These are phyloP conservation scores for Chondrilla cf. caribensis DNA, from an alignment of 37 sponge, comb jelly and placozoan species.

Conservation along the genomic window DNA sequence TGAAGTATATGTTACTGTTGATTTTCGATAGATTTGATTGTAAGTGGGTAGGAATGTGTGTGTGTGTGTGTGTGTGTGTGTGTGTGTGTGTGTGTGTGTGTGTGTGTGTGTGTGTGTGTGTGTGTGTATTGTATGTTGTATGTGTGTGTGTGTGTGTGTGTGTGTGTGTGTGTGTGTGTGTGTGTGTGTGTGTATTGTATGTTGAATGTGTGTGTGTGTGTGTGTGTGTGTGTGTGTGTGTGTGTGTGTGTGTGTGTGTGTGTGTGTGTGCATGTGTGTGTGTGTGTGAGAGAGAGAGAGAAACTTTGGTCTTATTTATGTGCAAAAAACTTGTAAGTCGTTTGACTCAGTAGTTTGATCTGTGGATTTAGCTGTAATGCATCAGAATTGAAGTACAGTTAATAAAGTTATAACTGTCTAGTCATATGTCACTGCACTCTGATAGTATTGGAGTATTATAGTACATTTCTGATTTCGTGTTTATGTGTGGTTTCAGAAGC, in stretches of 20 bases:
- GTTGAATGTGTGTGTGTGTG: not conserved
- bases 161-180: conserved; percentile 22
- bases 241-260: conserved; percentile 22
- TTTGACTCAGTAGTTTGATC: too few species aligned
- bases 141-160: conserved; percentile 22
- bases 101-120: conserved; percentile 2
- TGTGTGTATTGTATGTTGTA: not conserved
- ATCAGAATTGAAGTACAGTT: too few species aligned
- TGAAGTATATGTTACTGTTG: too few species aligned
- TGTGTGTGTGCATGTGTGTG: conserved; percentile 1
- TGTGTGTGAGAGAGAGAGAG: not conserved
- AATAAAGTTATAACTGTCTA: too few species aligned
- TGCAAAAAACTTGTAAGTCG: too few species aligned
- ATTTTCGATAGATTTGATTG: too few species aligned
- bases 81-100: conserved; percentile 1
- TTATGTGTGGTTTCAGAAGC: too few species aligned
- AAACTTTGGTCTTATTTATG: not conserved
- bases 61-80: conserved; percentile 12
- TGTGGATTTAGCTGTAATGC: too few species aligned
- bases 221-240: conserved; percentile 20
- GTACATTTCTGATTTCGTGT: too few species aligned
- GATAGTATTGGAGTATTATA: too few species aligned
- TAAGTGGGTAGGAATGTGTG: too few species aligned
- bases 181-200: not conserved
- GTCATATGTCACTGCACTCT: too few species aligned